Evolutionary conservation across 2,797 vertebrate genomes (phyloP).

Genomic region (Gallinago stenura): DNA sequence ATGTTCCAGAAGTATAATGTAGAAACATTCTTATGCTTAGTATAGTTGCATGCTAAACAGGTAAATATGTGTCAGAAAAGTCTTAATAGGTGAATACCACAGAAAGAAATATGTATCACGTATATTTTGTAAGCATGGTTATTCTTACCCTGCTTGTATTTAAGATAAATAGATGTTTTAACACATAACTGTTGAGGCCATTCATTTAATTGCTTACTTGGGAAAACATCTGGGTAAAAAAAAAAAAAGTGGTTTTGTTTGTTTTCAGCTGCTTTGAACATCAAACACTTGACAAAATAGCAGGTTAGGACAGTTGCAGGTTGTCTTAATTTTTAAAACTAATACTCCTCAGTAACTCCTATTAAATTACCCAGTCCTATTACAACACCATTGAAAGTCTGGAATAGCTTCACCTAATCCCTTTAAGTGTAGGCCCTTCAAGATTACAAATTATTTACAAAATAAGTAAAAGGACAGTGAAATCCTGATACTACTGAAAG

Average conservation of each 20-base stretch:
- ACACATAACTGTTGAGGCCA: not conserved
- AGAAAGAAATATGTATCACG: not conserved
- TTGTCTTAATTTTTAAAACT: not conserved
- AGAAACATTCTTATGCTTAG: not conserved
- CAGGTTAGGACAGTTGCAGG: not conserved
- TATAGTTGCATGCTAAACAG: not conserved
- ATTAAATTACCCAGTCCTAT: not conserved
- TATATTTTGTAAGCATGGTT: not conserved
- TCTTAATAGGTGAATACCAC: not conserved
- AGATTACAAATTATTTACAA: not conserved
- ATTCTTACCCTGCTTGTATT: not conserved
- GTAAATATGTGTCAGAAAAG: not conserved
- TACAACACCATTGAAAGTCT: not conserved
- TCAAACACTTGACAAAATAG: not conserved
- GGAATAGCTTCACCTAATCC: not conserved
- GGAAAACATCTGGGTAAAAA: not conserved
- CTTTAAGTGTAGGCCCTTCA: not conserved
- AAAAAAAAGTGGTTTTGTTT: not conserved
- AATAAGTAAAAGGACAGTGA: not conserved
- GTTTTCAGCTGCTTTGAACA: conserved; percentile 11
- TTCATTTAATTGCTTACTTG: not conserved
- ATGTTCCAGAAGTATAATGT: not conserved
- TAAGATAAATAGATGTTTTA: not conserved
- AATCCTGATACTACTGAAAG: not conserved
- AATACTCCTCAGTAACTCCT: not conserved